These are phyloP conservation scores for Drosophila nigricruria DNA, from an alignment of 2,888 invertebrate species.

Conservation along the genomic window DNA sequence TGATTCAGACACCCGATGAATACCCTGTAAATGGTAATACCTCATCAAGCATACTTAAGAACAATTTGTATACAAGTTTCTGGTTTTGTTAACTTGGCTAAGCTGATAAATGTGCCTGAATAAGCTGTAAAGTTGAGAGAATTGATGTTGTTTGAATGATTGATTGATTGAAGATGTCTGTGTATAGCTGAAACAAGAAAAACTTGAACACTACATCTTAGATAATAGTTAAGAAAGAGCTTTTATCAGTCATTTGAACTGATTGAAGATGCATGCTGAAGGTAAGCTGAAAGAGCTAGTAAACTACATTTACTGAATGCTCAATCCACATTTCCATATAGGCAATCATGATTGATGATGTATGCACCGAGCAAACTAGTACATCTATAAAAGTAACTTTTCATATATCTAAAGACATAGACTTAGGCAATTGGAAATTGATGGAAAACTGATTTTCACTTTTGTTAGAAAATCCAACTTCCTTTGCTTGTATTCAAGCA, in stretches of 20 bases:
- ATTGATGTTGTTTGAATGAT: not conserved
- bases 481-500: not conserved
- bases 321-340: no score
- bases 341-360: no score
- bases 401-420: no score
- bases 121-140: not conserved
- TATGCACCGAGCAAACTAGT: not conserved
- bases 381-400: not conserved
- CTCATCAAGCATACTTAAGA: not conserved
- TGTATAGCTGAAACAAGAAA: not conserved
- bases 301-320: no score
- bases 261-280: not conserved
- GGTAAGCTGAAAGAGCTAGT: not conserved
- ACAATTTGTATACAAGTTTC: not conserved
- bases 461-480: not conserved
- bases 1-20: not conserved
- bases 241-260: not conserved
- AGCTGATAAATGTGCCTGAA: not conserved
- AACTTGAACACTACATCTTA: not conserved
- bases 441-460: not conserved
- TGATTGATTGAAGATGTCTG: not conserved
- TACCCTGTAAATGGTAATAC: constrained; percentile 26
- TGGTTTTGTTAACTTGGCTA: not conserved
- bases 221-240: no score
- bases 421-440: not conserved